Base-by-base conservation (phyloP, 1,140 invertebrate species). In the Sarcophaga bullata region DNA sequence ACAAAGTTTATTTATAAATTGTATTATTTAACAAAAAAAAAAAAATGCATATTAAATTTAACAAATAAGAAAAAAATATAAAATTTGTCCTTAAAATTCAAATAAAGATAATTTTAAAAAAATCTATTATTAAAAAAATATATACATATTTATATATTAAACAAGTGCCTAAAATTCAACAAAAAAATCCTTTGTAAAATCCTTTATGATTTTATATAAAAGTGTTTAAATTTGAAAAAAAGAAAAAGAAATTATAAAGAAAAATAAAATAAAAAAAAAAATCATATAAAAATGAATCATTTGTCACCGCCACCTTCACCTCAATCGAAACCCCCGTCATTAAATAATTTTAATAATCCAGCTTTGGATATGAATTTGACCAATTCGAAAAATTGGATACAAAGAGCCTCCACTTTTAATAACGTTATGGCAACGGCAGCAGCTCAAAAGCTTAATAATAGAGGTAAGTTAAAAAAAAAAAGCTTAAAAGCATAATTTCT, bases 281-380 rank as follows among this genome's bases (percentile, higher is more conserved):
- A 75, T 47, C 62, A 17, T 49, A 49, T 76, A 80, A 85, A 86
- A 81, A 90, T 90, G 89, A 88, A 90, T 83, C 89, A 90, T 84
- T 83, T 90, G 76, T 90, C 89, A 72, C 89, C 89, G 72, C 89
- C 89, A 62, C 88, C 89, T 62, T 90, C 89, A 68, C 89, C 89
- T 68, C 89, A 90, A 76, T 90, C 89, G 52, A 80, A 84, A 80
- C 88, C 86, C 48, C 76, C 85, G 37, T 83, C 82, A 58, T 80
- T 84, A 47, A 75, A 85, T 80, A 84, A 85, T 19, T 89, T 87
- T 72, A 81, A 62, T 46, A 85, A 84, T 85, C 82, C 86, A 46
- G 62, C 86, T 8, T 76, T 89, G 19, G 86, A 90, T 83, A 83
- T 83, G 82, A 82, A 78, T 84, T 52, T 82, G 50, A 49, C 58